Conservation (phyloP, 2,113 vertebrate species). For the Chionomys nivalis region DNA sequence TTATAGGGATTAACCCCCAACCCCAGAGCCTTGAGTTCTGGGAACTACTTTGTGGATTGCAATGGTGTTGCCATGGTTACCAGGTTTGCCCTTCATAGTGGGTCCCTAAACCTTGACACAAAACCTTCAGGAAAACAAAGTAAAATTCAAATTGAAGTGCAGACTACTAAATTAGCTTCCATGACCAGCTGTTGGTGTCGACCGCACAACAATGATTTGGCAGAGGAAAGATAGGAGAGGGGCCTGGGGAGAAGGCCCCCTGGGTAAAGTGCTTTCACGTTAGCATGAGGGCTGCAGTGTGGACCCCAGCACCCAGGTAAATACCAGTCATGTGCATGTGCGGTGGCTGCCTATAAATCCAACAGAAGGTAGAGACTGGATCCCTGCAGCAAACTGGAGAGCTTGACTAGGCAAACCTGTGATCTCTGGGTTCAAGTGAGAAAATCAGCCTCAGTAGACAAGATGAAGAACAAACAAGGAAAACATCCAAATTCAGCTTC, state of each 20-base stretch:
- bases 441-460: not conserved
- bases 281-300: too few species aligned
- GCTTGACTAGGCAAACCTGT: not conserved
- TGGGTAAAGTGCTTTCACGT: not conserved
- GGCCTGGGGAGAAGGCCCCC: not conserved
- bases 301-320: not conserved
- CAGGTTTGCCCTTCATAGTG: fast-evolving
- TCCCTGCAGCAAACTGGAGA: too few species aligned
- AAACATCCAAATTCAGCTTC: not conserved
- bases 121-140: not conserved
- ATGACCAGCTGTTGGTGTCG: not conserved
- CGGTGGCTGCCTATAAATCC: not conserved
- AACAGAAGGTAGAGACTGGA: not conserved
- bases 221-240: not conserved
- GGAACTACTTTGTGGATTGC: not conserved
- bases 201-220: not conserved
- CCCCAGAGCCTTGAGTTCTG: not conserved
- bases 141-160: not conserved
- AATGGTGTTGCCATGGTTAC: constrained; percentile 48
- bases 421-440: not conserved
- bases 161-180: not conserved
- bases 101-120: not conserved
- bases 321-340: not conserved
- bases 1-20: not conserved
- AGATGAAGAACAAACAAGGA: not conserved